Conservation (phyloP, 1,140 invertebrate species). For the Halictus rubicundus region DNA sequence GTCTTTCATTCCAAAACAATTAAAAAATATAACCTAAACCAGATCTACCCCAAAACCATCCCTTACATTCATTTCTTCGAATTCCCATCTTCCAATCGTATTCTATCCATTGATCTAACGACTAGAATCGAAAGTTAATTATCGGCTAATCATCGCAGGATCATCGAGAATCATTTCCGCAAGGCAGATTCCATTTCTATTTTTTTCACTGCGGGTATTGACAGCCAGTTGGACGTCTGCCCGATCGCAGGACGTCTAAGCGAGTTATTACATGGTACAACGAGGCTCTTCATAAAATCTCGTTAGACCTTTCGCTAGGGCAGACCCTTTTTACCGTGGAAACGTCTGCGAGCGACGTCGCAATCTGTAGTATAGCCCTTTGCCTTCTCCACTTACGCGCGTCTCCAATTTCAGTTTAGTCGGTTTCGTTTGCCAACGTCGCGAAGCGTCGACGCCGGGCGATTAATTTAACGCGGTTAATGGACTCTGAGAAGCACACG, state of each 20-base stretch:
- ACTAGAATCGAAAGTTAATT: not conserved
- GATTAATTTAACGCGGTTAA: conserved; percentile 22
- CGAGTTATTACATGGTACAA: conserved; percentile 58
- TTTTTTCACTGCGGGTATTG: conserved; percentile 10
- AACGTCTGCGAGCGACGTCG: conserved; percentile 40
- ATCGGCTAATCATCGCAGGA: not conserved
- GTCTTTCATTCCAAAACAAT: too few species aligned
- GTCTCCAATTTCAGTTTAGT: not conserved
- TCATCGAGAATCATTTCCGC: not conserved
- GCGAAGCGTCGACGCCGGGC: too few species aligned
- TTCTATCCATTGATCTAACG: too few species aligned
- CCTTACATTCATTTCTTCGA: too few species aligned
- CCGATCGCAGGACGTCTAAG: conserved; percentile 27
- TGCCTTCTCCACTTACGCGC: not conserved
- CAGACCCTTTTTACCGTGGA: conserved; percentile 9
- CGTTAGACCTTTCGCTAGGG: conserved; percentile 11
- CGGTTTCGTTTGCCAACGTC: not conserved
- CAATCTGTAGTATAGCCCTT: conserved; percentile 25
- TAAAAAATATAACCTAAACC: too few species aligned
- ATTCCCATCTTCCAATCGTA: too few species aligned
- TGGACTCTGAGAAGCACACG: not conserved
- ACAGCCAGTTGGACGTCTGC: conserved; percentile 48
- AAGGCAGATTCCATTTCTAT: not conserved
- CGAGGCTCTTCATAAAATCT: conserved; percentile 25
- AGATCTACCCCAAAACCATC: too few species aligned